Evolutionary conservation across 2,797 vertebrate species (phyloP), one percentile per base, ranked within the genome.

Genomic region (Graptemys geographica): DNA sequence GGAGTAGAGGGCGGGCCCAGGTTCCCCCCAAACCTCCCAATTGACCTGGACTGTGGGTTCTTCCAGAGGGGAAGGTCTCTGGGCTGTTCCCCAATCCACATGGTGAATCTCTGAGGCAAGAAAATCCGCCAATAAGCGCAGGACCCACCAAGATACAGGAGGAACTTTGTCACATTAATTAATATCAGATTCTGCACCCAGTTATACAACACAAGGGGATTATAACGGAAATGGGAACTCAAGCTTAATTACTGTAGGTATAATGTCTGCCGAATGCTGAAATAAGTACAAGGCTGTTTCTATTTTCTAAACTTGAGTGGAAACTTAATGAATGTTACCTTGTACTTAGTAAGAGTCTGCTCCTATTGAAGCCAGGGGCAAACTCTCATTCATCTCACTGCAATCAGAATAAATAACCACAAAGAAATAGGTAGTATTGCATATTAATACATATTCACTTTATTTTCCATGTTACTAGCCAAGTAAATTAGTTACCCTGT

Each of bases 401-500:
- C 49, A 89, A 93, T 79, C 65, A 89, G 83, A 59, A 88, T 27
- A 8, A 83, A 91, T 74, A 83, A 87, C 49, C 65, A 28, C 49
- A 84, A 94, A 95, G 90, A 84, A 79, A 81, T 84, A 91, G 87
- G 90, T 80, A 95, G 87, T 90, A 93, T 96, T 95, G 94, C 82
- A 89, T 95, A 92, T 96, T 92, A 93, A 90, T 86, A 91, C 89
- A 94, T 90, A 92, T 0, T 23, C 91, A 94, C 88, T 94, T 93
- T 90, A 94, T 86, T 94, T 93, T 96, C 90, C 4, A 8, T 89
- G 86, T 90, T 94, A 90, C 90, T 95, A 95, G 94, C 91, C 93
- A 90, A 96, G 86, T 69, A 96, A 96, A 97, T 97, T 96, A 96
- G 90, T 89, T 94, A 97, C 82, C 87, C 89, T 90, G 86, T 65